Evolutionary conservation across 2,113 vertebrate species (phyloP).

Genomic region (Phycodurus eques): DNA sequence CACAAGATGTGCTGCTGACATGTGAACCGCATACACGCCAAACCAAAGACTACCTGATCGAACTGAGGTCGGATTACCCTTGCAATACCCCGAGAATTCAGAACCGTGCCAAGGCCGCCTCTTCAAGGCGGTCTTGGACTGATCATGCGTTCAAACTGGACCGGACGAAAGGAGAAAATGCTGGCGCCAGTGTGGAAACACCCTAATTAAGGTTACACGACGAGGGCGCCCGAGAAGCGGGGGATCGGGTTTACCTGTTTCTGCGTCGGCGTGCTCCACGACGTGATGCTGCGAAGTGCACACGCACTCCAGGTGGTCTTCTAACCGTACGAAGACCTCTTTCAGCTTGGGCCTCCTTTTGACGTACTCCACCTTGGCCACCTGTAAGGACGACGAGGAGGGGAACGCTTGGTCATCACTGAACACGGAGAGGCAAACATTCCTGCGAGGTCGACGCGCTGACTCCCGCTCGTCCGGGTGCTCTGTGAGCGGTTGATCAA

Average conservation of each 20-base stretch:
- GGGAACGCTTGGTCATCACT: not conserved
- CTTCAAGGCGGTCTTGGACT: too few relatives aligned
- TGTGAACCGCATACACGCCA: too few relatives aligned
- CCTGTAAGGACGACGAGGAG: conserved; percentile 68
- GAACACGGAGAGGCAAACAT: conserved; percentile 17
- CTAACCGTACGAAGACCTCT: conserved; percentile 95
- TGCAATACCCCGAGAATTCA: too few relatives aligned
- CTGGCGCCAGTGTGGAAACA: not conserved
- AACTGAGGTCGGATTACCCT: too few relatives aligned
- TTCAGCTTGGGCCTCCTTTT: conserved; percentile 93
- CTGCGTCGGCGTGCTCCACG: conserved; percentile 87
- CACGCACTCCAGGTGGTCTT: conserved; percentile 95
- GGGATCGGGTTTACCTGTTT: conserved; percentile 76
- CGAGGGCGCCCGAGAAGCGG: not conserved
- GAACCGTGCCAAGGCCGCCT: too few relatives aligned
- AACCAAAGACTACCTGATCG: too few relatives aligned
- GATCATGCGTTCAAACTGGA: not conserved
- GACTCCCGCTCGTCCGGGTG: conserved; percentile 29
- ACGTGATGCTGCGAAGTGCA: conserved; percentile 83
- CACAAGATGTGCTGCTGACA: too few relatives aligned
- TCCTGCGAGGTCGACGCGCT: conserved; percentile 46
- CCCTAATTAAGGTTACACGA: not conserved
- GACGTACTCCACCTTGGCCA: conserved; percentile 97
- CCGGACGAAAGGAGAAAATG: not conserved
- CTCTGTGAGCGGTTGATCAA: conserved; percentile 48